These are phyloP conservation scores for Cosmopolites sordidus DNA, from an alignment of 2,888 invertebrate species.

Conservation along the genomic window DNA sequence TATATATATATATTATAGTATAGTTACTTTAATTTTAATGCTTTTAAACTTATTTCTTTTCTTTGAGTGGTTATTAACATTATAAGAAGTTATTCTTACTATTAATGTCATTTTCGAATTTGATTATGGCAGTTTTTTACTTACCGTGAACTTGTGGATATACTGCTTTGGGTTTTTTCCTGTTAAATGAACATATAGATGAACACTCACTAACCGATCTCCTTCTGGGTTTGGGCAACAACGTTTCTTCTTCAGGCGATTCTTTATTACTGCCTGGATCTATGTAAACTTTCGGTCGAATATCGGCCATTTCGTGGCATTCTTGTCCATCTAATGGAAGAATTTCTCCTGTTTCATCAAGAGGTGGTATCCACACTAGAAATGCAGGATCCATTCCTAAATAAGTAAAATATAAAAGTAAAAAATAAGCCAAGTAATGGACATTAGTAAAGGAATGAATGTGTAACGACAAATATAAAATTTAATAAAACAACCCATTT, in stretches of 20 bases:
- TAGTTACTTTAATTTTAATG: too few species aligned
- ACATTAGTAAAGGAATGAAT: too few species aligned
- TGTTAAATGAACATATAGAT: constrained; percentile 23
- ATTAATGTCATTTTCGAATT: too few species aligned
- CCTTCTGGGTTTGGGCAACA: constrained; percentile 45
- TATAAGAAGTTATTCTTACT: too few species aligned
- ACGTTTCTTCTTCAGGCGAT: constrained; percentile 58
- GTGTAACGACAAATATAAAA: too few species aligned
- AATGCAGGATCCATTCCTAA: constrained; percentile 83
- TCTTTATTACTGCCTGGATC: constrained; percentile 66
- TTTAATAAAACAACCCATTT: too few species aligned
- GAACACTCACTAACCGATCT: constrained; percentile 31
- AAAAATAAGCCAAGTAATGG: too few species aligned
- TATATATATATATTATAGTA: too few species aligned
- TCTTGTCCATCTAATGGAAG: constrained; percentile 56
- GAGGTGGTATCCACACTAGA: constrained; percentile 81
- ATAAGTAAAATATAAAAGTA: too few species aligned
- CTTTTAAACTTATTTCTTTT: too few species aligned
- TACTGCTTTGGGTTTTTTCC: constrained; percentile 33
- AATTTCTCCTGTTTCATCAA: constrained; percentile 64
- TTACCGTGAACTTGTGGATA: constrained; percentile 33
- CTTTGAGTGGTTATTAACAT: too few species aligned
- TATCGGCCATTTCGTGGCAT: constrained; percentile 48
- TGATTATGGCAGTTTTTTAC: too few species aligned
- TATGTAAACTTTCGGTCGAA: constrained; percentile 43